Evolutionary conservation across 2,888 invertebrate species (phyloP), one percentile per base, ranked within the genome.

Genomic region (Drosophila hawaiiensis): DNA sequence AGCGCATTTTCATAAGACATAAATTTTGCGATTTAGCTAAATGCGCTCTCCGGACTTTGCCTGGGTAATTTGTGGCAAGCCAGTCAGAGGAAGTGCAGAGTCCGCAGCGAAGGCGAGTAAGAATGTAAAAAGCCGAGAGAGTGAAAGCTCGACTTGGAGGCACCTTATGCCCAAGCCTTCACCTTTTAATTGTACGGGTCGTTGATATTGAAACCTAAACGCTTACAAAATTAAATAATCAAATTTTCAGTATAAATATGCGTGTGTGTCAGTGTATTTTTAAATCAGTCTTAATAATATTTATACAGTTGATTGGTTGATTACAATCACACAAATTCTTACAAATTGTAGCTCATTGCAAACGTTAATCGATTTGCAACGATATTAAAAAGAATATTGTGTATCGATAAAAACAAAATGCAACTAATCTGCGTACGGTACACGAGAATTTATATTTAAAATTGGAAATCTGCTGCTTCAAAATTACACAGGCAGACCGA

Each of bases 1-100:
- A 56, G 72, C 76, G 76, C 80, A 80, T 86, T 89, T 91, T 90
- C 85, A 90, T 91, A 87, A 90, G 89, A 85, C 90, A 90, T 90
- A 91, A 91, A 90, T 82, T 90, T 76, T 78, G 79, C 81, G 78
- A 89, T 88, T 88, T 88, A 78, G 90, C 89, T 85, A 85, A 87
- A 87, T 90, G 89, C 76, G 83, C 90, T 86, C 74, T 62, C 73
- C 76, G 85, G 89, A 90, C 89, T 81, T 79, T 76, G 85, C 63
- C 81, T 74, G 72, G 77, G 81, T 83, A 88, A 88, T 88, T 90
- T 90, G 86, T 86, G 86, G 86, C 85, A 73, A 72, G 76, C 82
- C 69, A 69, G 58, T 64, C 56, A 49, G 54, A 28, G 37, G 31
- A 49, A 22, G 35, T 35, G 54, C 41, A 37, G 39, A 25, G 9